Base-by-base conservation (phyloP, 2,888 invertebrate species). In the Punctoribates punctum region DNA sequence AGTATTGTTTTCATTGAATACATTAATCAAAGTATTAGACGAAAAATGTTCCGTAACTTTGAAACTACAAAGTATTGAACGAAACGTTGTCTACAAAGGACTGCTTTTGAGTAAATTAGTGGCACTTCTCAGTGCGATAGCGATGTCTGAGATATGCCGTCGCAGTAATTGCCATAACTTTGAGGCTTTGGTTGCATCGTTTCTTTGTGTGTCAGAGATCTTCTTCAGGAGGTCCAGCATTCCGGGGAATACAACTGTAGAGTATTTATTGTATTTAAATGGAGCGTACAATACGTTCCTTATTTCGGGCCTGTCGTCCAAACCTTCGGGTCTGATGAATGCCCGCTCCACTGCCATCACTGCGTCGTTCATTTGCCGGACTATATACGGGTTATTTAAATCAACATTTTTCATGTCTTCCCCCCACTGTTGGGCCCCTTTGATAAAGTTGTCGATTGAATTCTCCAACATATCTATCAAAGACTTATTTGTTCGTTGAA, bases 301-400 rank as follows among this genome's bases (percentile, higher is more conserved):
- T 23, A 54, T 75, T n/a, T 78, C 74, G 9, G 78, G 73, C 42
- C 79, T 73, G 29, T 67, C 75, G 20, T 78, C 73, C 13, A 80
- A 72, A 1, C 79, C 78, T 17, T 60, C 74, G 0, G 77, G 79
- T 20, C 74, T 74, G 25, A 79, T 75, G 77, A 80, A 80, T 2
- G 78, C 54, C 23, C 78, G 72, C 72, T 79, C 80, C 6, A 79
- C 74, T 38, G 60, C 23, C 78, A 80, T 79, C 62, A 75, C 20
- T 9, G 34, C 23, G 38, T 78, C 78, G 29, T 78, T 78, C 9
- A 54, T 34, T 65, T 48, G 54, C n/a, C 78, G 38, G 9, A 78
- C 77, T 34, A 57, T 42, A 46, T 42, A 38, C 15, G 77, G 75
- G 51, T 76, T 73, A 70, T 48, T 75, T 25, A 73, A 13, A 15